A percentile compares a stretch with the other conserved stretches of the same genome.
Conservation (phyloP, 2,113 vertebrate genomes). For the Lophotis ruficrista region DNA sequence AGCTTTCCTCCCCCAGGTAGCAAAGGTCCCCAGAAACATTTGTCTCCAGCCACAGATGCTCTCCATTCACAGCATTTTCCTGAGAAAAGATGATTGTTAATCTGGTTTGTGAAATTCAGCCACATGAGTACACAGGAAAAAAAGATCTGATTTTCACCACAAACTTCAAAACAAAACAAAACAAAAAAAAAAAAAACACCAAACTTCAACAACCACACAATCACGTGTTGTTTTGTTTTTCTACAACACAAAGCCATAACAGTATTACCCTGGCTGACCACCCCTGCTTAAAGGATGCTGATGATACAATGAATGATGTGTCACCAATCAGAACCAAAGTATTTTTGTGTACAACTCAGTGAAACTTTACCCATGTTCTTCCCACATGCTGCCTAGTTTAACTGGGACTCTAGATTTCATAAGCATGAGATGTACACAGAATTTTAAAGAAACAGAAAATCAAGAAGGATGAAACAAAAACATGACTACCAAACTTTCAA, state of each 20-base stretch:
- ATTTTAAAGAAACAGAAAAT: not conserved
- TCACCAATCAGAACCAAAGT: not conserved
- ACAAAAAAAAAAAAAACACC: too few relatives aligned
- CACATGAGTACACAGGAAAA: accelerated
- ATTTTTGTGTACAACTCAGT: not conserved
- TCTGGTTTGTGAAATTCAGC: not conserved
- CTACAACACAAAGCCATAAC: not conserved
- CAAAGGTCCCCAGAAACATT: slow-evolving; percentile 97
- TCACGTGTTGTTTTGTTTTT: not conserved
- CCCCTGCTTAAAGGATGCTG: not conserved
- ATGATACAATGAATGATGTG: not conserved
- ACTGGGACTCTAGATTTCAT: not conserved
- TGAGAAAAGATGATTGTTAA: slow-evolving; percentile 58
- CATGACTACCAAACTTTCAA: not conserved
- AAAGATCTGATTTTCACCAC: not conserved
- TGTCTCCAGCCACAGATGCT: slow-evolving; percentile 98
- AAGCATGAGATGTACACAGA: not conserved
- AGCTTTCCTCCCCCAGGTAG: slow-evolving; percentile 96
- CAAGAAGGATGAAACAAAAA: not conserved
- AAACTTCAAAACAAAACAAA: not conserved
- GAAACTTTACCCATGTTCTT: not conserved
- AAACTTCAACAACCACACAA: not conserved
- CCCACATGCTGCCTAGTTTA: not conserved
- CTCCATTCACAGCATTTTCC: slow-evolving; percentile 96
- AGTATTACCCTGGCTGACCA: not conserved